Percentiles rank a stretch among this genome's conserved stretches.
Evolutionary conservation across 2,113 vertebrate species (phyloP).

Genomic region (Regulus satrapa): DNA sequence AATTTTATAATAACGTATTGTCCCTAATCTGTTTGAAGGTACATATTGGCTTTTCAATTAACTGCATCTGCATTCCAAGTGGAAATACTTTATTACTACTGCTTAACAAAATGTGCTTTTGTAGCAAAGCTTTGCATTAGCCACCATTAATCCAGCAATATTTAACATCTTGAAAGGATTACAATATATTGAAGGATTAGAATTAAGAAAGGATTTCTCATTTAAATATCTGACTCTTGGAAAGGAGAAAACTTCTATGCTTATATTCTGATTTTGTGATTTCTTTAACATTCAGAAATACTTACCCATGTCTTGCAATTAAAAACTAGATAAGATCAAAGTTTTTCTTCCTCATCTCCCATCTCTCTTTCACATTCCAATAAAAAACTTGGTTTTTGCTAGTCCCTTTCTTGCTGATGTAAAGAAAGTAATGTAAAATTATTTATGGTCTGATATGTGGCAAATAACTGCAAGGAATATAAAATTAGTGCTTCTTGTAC

Average conservation of each 20-base stretch:
- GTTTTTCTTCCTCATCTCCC: not conserved
- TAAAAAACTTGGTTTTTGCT: not conserved
- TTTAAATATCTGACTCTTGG: not conserved
- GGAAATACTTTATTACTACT: not conserved
- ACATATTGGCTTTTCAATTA: not conserved
- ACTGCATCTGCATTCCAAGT: not conserved
- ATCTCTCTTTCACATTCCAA: not conserved
- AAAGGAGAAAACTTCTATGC: not conserved
- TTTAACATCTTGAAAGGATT: slow-evolving; percentile 10
- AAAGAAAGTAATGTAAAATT: not conserved
- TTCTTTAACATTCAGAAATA: not conserved
- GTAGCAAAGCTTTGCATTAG: not conserved
- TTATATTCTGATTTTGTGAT: not conserved
- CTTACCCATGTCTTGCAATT: not conserved
- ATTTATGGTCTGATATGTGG: rapidly evolving
- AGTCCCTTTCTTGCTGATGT: not conserved
- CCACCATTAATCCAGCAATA: not conserved
- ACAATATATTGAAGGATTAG: not conserved
- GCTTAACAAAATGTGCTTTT: not conserved
- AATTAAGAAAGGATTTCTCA: slow-evolving; percentile 29
- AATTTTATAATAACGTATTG: not conserved
- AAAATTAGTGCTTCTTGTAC: not conserved
- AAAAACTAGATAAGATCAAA: not conserved
- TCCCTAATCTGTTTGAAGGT: not conserved
- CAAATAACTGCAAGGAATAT: not conserved